These are phyloP conservation scores for Typhlichthys eigenmanni DNA, from an alignment of 2,797 vertebrate genomes.

Conservation along the genomic window DNA sequence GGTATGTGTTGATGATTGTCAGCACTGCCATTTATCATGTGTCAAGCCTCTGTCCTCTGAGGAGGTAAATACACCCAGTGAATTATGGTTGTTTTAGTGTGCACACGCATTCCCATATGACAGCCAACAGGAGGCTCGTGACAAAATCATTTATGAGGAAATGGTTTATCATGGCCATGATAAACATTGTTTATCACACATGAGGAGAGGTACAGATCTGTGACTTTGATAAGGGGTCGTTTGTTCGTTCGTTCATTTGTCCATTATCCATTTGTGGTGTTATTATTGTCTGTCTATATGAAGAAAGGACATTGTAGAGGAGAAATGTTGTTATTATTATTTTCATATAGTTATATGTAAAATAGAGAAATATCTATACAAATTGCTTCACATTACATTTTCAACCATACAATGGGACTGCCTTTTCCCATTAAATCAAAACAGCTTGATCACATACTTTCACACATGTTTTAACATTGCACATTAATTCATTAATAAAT, in stretches of 20 bases:
- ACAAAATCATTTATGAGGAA: conserved; percentile 84
- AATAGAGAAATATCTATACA: not conserved
- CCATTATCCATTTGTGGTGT: conserved; percentile 34
- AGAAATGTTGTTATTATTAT: conserved; percentile 26
- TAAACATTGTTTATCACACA: conserved; percentile 74
- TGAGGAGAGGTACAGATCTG: conserved; percentile 54
- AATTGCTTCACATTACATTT: not conserved
- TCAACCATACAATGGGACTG: not conserved
- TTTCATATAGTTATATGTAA: conserved; percentile 36
- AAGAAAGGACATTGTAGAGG: conserved; percentile 13
- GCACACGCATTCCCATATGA: conserved; percentile 87
- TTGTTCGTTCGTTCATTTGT: too few species aligned
- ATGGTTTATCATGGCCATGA: conserved; percentile 80
- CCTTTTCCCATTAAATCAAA: not conserved
- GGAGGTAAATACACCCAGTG: conserved; percentile 91
- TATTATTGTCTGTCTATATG: conserved; percentile 36
- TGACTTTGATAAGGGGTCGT: conserved; percentile 40
- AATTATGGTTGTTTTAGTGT: conserved; percentile 89
- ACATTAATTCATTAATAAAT: not conserved
- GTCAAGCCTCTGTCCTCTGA: conserved; percentile 88
- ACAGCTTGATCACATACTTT: not conserved
- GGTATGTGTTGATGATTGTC: conserved; percentile 90
- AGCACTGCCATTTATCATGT: conserved; percentile 93
- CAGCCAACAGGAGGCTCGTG: conserved; percentile 79
- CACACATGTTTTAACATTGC: not conserved